phyloP scores from a whole-genome alignment of 2,888 invertebrate species.

The Azorinus chamasolen region DNA sequence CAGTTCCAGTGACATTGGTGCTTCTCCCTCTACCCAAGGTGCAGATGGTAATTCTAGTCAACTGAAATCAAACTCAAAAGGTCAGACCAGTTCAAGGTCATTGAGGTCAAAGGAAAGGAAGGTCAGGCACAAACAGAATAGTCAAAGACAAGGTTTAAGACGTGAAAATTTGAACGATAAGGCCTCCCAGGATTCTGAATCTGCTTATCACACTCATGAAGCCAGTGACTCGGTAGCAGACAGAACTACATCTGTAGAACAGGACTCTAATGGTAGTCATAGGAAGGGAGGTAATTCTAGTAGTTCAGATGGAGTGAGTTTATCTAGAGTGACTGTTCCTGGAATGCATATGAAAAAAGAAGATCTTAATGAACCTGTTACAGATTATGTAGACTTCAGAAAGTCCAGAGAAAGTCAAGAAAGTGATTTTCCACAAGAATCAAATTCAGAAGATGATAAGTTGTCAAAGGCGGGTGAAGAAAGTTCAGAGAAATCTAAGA shows the following conservation, averaged over 20 bases:
- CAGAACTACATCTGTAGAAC: conserved; percentile 47
- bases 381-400: neutral
- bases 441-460: conserved; percentile 56
- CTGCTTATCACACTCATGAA: conserved; percentile 63
- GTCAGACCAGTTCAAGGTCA: conserved; percentile 41
- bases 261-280: conserved; percentile 33
- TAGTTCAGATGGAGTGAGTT: neutral
- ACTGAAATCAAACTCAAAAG: conserved; percentile 48
- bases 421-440: conserved; percentile 63
- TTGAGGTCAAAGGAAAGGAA: conserved; percentile 51
- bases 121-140: conserved; percentile 47
- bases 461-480: conserved; percentile 11
- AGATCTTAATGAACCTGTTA: no score
- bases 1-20: neutral
- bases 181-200: conserved; percentile 57
- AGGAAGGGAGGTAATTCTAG: conserved; percentile 17
- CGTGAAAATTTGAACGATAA: conserved; percentile 5
- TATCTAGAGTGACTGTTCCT: conserved; percentile 9
- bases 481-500: conserved; percentile 32
- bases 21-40: neutral
- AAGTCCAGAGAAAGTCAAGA: conserved; percentile 57
- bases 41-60: conserved; percentile 11
- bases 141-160: conserved; percentile 2
- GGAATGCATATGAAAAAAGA: no score
- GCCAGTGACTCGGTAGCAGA: conserved; percentile 59